These are phyloP conservation scores for Glaucomys volans DNA, from an alignment of 2,113 vertebrate genomes.

Conservation along the genomic window DNA sequence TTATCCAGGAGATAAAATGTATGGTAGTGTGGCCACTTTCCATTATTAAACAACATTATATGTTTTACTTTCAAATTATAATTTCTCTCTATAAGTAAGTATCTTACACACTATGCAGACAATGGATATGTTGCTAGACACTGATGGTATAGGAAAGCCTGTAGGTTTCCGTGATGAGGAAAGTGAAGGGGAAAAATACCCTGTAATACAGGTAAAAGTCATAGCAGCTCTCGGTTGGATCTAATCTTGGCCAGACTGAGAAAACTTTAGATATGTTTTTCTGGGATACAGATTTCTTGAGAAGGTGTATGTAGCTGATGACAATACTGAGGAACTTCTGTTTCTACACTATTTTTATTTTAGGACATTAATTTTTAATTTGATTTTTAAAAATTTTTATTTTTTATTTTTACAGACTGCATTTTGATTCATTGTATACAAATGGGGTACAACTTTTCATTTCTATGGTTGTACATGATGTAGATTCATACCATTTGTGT, in stretches of 20 bases:
- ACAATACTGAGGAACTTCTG: neutral
- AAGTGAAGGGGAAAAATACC: neutral
- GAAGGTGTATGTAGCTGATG: neutral
- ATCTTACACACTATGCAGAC: neutral
- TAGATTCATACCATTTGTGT: too few species aligned
- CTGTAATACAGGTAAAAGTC: neutral
- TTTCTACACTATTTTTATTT: slow-evolving; percentile 40
- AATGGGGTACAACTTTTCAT: too few species aligned
- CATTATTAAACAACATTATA: neutral
- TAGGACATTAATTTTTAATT: slow-evolving; percentile 33
- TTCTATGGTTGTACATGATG: too few species aligned
- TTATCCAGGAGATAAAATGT: neutral
- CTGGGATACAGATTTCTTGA: neutral
- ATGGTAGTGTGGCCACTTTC: neutral
- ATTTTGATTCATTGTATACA: too few species aligned
- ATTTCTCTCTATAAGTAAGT: neutral
- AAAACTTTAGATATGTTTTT: neutral
- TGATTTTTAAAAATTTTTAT: neutral
- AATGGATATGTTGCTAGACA: neutral
- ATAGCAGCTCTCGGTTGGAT: neutral
- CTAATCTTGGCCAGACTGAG: neutral
- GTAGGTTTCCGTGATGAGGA: neutral
- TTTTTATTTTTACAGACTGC: too few species aligned
- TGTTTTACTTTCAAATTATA: slow-evolving; percentile 27
- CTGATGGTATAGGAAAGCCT: neutral